phyloP scores from a whole-genome alignment of 2,888 invertebrate species.

The Teinopalpus imperialis region DNA sequence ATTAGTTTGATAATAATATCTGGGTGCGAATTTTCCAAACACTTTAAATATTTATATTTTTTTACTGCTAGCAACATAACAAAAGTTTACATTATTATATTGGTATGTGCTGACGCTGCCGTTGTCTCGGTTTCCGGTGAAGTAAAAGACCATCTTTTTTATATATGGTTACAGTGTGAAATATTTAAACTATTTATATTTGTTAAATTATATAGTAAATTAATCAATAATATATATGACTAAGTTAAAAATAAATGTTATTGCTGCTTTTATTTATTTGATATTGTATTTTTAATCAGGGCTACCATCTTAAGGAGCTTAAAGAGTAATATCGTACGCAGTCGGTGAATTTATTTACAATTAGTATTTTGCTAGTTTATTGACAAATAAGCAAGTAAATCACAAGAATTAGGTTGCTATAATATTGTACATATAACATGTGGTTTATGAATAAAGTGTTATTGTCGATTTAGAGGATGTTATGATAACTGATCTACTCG shows the following conservation, averaged over 20 bases:
- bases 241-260: background rate
- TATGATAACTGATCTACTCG: constrained; percentile 61
- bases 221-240: background rate
- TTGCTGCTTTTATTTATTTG: constrained; percentile 17
- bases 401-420: constrained; percentile 35
- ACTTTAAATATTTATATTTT: too few species aligned
- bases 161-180: constrained; percentile 1
- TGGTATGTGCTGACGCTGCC: constrained; percentile 77
- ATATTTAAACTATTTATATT: background rate
- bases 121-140: constrained; percentile 51
- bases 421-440: constrained; percentile 37
- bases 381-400: constrained; percentile 60
- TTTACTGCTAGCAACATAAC: too few species aligned
- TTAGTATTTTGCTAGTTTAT: constrained; percentile 75
- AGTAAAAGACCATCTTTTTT: constrained; percentile 30
- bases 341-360: constrained; percentile 79
- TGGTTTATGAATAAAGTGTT: constrained; percentile 36
- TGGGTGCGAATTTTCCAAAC: background rate
- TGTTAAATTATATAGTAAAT: background rate
- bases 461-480: constrained; percentile 46
- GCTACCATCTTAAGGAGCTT: constrained; percentile 53
- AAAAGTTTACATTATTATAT: constrained; percentile 29
- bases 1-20: background rate
- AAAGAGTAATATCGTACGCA: constrained; percentile 74
- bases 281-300: constrained; percentile 44